Base-by-base conservation (phyloP, 1,140 invertebrate species). In the Tetramorium simillimum region DNA sequence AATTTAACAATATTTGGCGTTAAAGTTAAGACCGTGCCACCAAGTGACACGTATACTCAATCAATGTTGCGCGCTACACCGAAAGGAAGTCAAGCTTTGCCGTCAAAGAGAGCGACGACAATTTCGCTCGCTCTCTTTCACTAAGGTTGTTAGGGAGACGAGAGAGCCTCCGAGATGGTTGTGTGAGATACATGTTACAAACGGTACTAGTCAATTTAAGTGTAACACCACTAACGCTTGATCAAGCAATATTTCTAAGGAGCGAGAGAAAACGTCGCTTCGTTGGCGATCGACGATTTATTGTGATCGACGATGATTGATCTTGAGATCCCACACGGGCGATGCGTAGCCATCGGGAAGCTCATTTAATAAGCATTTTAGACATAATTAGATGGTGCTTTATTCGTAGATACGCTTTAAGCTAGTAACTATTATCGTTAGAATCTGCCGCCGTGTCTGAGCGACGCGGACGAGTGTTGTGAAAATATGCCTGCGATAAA, bases 301-400 rank as follows among this genome's bases (percentile, higher is more conserved):
- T 63, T 33, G 62, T 51, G 88, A 81, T 80, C 62, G 80, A 33
- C 73, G 62, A 92, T 86, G 53, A 90, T 88, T 82, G 90, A 92
- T 72, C 88, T 88, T 73, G 91, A 84, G 80, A 91, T 78, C 63
- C 80, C 37, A 53, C n/a, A 78, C 88, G 86, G 24, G 69, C 76
- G 69, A 65, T 24, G 65, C 88, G 60, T 49, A 60, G 49, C 69
- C 60, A 60, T 75, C 63, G 86, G 82, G 51, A 92, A 90, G 89
- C 92, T 93, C 91, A 92, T 65, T 49, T 84, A 69, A 92, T 91
- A 90, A 89, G 90, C 93, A 92, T 81, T 72, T 62, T 93, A 92
- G 90, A 87, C 10, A 1, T 93, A 90, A 93, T 89, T 93, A 94
- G 93, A 93, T 91, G 92, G 92, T 93, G 93, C 93, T 94, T 93